Evolutionary conservation across 2,888 invertebrate genomes (phyloP).

Genomic region (Deilephila elpenor): DNA sequence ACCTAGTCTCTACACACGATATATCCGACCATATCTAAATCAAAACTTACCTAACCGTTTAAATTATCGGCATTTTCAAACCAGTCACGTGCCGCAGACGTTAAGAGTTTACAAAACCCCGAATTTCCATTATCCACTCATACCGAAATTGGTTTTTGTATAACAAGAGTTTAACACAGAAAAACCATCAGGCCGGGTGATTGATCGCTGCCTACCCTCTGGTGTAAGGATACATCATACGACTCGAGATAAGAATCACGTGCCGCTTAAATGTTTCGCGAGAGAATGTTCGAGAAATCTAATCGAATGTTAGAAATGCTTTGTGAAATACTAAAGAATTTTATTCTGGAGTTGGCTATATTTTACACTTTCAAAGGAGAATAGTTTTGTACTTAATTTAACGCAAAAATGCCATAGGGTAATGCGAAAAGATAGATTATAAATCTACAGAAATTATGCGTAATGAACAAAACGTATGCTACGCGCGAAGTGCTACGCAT

Average conservation of each 20-base stretch:
- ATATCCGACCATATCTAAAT: neutral
- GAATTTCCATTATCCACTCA: conserved; percentile 17
- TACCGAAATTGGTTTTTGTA: conserved; percentile 19
- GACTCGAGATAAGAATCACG: conserved; percentile 13
- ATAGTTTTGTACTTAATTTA: neutral
- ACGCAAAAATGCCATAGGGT: neutral
- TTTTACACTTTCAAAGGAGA: neutral
- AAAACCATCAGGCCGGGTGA: conserved; percentile 20
- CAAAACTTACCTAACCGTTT: neutral
- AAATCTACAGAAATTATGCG: neutral
- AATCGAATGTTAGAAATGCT: conserved; percentile 5
- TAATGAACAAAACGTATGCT: neutral
- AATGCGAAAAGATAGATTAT: neutral
- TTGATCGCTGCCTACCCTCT: conserved; percentile 10
- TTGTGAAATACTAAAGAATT: neutral
- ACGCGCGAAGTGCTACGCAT: neutral
- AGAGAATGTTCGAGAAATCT: conserved; percentile 11
- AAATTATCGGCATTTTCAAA: conserved; percentile 4
- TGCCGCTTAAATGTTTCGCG: conserved; percentile 21
- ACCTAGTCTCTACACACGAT: neutral
- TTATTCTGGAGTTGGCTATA: neutral
- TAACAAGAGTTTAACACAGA: conserved; percentile 16
- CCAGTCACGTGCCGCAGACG: conserved; percentile 4
- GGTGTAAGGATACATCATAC: conserved; percentile 3
- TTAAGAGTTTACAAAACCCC: conserved; percentile 22